Base-by-base conservation (phyloP, 1,140 invertebrate genomes). In the Aphelenchoides fujianensis region DNA sequence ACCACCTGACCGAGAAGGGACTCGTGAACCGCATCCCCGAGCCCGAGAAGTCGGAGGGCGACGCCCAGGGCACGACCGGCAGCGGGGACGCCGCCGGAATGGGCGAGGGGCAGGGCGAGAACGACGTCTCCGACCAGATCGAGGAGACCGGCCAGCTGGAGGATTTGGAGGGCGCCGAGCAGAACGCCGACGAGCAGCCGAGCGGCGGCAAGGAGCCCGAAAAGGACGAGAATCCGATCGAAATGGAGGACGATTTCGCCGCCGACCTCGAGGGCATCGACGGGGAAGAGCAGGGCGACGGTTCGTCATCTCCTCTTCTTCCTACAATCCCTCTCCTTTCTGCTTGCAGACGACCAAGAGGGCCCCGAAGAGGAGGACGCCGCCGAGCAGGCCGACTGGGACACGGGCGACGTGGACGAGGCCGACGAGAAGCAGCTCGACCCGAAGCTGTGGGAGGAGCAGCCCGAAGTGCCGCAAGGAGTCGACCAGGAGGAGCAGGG, bases 91-190 rank as follows among this genome's bases (percentile, higher is more conserved):
- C 30, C 37, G 54, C 32, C 35, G 32, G 48, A 76, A 78, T 27
- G 77, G 79, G 74, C 23, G 78, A 78, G 7, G 85, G 80, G 16
- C 83, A 83, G 32, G 84, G 85, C 27, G 84, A 85, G 71, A 94
- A 92, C 81, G 95, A 98, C 87, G 92, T 97, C 2, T 97, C 94
- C 0, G 94, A 97, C 66, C 88, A 89, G 82, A 92, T 97, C 36
- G 93, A 97, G 85, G 91, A 88, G 62, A 91, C 97, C 87, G 95
- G 97, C 87, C 95, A 88, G 81, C 85, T 88, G 57, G 82, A 83
- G 61, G 83, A 79, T 3, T 61, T 83, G 27, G 66, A 72, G 32
- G 59, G 68, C 31, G 67, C 71, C n/a, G 19, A 97, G 85, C 84
- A 97, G 30, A n/a, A n/a, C n/a, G n/a, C n/a, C n/a, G n/a, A n/a